Percentiles rank a stretch among this genome's conserved stretches.
phyloP scores from a whole-genome alignment of 2,113 vertebrate genomes.

The Symphodus melops region DNA sequence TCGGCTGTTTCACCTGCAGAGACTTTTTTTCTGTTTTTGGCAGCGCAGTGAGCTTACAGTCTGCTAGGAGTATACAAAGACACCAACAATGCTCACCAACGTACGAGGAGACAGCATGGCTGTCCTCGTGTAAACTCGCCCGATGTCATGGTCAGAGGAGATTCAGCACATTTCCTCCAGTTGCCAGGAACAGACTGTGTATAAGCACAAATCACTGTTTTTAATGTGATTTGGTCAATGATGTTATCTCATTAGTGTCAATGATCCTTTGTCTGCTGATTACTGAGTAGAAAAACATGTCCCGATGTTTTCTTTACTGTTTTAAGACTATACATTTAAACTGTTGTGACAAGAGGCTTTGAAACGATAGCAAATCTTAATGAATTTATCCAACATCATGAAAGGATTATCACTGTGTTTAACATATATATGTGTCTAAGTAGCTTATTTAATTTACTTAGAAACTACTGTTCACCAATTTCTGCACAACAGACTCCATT shows the following conservation, averaged over 20 bases:
- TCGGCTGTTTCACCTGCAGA: conserved; percentile 51
- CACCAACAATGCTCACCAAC: not conserved
- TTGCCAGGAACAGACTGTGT: not conserved
- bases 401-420: no score
- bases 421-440: no score
- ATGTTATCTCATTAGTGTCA: not conserved
- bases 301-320: no score
- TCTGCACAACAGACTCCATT: no score
- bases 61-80: conserved; percentile 14
- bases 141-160: conserved; percentile 1
- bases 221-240: not conserved
- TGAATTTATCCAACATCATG: no score
- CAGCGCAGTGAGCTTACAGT: conserved; percentile 8
- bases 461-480: no score
- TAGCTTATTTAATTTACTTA: no score
- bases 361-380: no score
- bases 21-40: conserved; percentile 35
- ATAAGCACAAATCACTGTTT: not conserved
- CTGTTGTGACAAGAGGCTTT: not conserved
- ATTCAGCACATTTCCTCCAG: not conserved
- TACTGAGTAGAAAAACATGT: no score
- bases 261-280: no score
- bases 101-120: not conserved
- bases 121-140: not conserved
- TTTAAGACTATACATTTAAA: not conserved